Conservation (phyloP, 2,888 invertebrate genomes). For the Eledone cirrhosa region DNA sequence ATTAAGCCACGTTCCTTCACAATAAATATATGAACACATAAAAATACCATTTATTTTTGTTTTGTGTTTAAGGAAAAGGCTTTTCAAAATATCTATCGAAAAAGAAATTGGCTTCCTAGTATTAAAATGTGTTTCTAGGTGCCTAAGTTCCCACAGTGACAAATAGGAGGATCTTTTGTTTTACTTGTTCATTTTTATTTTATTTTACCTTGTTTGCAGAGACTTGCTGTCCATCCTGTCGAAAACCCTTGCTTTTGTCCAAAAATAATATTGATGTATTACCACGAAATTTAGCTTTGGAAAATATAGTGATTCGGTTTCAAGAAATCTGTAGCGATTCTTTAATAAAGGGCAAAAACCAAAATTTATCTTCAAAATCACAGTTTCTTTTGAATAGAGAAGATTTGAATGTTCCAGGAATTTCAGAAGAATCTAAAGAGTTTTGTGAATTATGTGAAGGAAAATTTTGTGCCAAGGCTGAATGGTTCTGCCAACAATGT, state of each 20-base stretch:
- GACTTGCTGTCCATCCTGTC: conserved; percentile 60
- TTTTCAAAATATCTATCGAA: too few relatives aligned
- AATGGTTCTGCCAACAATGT: conserved; percentile 61
- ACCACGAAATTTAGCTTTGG: conserved; percentile 61
- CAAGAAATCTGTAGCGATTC: conserved; percentile 58
- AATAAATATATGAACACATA: too few relatives aligned
- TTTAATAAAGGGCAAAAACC: conserved; percentile 47
- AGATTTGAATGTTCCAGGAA: conserved; percentile 37
- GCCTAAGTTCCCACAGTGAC: neutral
- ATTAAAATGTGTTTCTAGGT: neutral
- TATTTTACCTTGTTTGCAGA: conserved; percentile 36
- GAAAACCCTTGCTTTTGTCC: conserved; percentile 48
- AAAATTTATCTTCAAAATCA: conserved; percentile 44
- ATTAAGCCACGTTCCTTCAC: too few relatives aligned
- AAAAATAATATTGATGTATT: conserved; percentile 49
- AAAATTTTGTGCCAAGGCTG: conserved; percentile 45
- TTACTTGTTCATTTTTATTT: neutral
- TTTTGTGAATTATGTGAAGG: conserved; percentile 58
- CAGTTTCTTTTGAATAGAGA: conserved; percentile 26
- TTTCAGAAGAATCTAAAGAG: conserved; percentile 39
- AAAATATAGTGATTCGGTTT: conserved; percentile 62
- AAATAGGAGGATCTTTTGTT: neutral
- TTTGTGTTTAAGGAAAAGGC: too few relatives aligned
- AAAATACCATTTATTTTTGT: too few relatives aligned
- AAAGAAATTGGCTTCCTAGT: neutral